A percentile compares a stretch with the other conserved stretches of the same genome.
Evolutionary conservation across 2,888 invertebrate species (phyloP).

Genomic region (Agrotis ipsilon): DNA sequence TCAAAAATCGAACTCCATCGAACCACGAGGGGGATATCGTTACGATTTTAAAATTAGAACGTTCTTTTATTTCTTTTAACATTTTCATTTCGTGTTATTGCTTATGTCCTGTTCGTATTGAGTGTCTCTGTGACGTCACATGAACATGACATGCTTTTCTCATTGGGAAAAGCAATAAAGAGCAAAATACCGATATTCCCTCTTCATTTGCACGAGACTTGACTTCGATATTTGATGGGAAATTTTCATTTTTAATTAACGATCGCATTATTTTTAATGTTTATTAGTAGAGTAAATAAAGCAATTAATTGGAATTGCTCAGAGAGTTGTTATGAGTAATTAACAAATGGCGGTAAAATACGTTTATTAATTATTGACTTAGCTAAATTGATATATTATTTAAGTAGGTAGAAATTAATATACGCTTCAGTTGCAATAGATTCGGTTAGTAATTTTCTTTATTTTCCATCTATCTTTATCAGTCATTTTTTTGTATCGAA

Average conservation of each 20-base stretch:
- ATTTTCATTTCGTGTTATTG: conserved; percentile 68
- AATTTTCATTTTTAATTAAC: conserved; percentile 44
- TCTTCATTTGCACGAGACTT: conserved; percentile 34
- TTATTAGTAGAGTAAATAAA: conserved; percentile 51
- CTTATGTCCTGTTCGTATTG: conserved; percentile 72
- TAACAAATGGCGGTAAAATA: conserved; percentile 54
- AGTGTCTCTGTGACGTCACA: conserved; percentile 64
- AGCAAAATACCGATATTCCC: conserved; percentile 48
- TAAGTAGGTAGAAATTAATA: conserved; percentile 8
- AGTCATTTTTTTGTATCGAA: neutral
- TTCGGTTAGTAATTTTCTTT: neutral
- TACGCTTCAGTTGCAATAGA: neutral
- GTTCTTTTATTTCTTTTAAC: conserved; percentile 76
- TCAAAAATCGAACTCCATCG: conserved; percentile 89
- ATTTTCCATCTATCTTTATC: neutral
- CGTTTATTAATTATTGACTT: conserved; percentile 45
- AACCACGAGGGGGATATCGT: conserved; percentile 83
- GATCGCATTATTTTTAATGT: conserved; percentile 48
- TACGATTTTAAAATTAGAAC: conserved; percentile 85
- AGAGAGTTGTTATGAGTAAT: conserved; percentile 38
- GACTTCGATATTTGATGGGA: conserved; percentile 37
- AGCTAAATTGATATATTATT: conserved; percentile 24
- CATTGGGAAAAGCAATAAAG: conserved; percentile 65
- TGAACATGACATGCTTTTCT: conserved; percentile 65
- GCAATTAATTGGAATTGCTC: conserved; percentile 46